Percentiles rank a stretch among this genome's conserved stretches.
Evolutionary conservation across 2,113 vertebrate species (phyloP).

Genomic region (Haplochromis vanheusdeni): DNA sequence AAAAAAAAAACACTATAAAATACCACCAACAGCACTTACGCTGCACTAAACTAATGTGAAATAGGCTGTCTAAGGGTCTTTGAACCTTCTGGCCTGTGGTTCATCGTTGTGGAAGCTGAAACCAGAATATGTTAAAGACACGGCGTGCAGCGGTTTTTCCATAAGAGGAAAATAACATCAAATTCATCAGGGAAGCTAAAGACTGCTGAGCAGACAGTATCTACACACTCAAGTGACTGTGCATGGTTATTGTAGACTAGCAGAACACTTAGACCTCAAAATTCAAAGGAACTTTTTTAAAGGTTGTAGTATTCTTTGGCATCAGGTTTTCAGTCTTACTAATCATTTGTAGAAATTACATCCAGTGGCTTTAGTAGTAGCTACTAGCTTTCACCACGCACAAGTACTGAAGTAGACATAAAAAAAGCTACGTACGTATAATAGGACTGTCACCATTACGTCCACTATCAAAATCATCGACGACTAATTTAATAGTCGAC

Average conservation of each 20-base stretch:
- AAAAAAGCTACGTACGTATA: not conserved
- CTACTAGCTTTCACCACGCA: not conserved
- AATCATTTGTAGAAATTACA: not conserved
- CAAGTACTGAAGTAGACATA: not conserved
- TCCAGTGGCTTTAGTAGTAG: not conserved
- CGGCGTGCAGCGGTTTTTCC: not conserved
- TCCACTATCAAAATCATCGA: rapidly evolving
- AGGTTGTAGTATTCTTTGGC: not conserved
- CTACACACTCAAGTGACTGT: not conserved
- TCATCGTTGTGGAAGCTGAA: not conserved
- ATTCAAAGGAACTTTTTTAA: not conserved
- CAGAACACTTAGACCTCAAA: not conserved
- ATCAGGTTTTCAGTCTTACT: not conserved
- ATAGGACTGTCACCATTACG: not conserved
- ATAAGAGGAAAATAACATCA: not conserved
- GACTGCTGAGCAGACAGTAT: not conserved
- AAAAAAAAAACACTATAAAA: not conserved
- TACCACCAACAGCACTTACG: not conserved
- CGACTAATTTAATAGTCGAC: not conserved
- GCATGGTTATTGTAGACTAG: not conserved
- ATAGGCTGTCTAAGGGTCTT: not conserved
- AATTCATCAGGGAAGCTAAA: not conserved
- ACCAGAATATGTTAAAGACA: not conserved
- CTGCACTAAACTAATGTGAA: not conserved
- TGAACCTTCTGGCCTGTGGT: not conserved